phyloP scores from a whole-genome alignment of 2,113 vertebrate species.

The Chaetura pelagica region DNA sequence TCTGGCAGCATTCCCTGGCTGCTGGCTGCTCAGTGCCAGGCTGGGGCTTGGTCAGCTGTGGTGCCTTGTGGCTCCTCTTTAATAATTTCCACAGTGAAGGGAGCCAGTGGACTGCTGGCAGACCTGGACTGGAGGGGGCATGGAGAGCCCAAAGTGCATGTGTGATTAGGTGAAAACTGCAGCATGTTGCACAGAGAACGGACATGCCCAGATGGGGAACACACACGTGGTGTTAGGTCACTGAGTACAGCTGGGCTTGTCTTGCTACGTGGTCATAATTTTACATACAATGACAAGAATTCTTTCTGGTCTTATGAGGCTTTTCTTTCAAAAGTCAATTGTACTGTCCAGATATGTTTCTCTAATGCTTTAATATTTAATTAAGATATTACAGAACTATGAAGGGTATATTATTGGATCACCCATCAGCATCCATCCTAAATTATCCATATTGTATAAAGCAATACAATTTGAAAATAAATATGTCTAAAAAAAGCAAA shows the following conservation, averaged over 20 bases:
- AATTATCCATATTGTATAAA: neutral
- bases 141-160: neutral
- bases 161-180: neutral
- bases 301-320: neutral
- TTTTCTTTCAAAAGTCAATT: neutral
- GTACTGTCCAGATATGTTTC: neutral
- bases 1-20: neutral
- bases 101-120: neutral
- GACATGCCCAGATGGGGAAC: neutral
- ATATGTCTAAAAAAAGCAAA: neutral
- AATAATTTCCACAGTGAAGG: neutral
- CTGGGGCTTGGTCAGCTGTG: neutral
- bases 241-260: neutral
- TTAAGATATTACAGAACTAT: neutral
- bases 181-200: fast-evolving
- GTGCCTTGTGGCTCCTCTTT: neutral
- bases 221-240: neutral
- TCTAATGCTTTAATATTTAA: neutral
- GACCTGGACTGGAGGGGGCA: fast-evolving
- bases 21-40: fast-evolving
- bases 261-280: neutral
- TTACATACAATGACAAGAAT: neutral
- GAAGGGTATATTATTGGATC: neutral
- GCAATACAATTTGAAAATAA: slow-evolving; percentile 12
- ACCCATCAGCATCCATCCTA: neutral